Evolutionary conservation across 2,888 invertebrate genomes (phyloP), one percentile per base, ranked within the genome.

Genomic region (Neoitamus cyanurus): DNA sequence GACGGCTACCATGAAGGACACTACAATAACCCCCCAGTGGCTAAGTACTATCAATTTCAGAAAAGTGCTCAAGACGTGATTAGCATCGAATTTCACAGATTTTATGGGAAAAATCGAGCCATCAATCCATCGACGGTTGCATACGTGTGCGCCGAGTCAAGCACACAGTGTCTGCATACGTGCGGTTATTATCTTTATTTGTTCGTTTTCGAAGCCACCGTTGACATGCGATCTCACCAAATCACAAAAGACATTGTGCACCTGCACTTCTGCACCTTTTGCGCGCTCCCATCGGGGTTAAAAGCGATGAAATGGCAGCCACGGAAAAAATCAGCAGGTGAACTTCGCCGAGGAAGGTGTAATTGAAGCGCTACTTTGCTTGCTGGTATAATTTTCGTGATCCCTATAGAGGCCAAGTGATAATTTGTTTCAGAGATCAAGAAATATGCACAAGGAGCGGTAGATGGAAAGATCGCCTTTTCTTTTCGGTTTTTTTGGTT

Each of bases 171-270:
- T 25, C 25, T 58, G 58, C 20, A 58, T 58, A 9, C 73, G 42
- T 34, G 75, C 75, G 37, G 75, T 75, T 75, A 15, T 20, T 58
- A 58, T 9, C 20, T 58, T 58, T 58, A 58, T 20, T 58, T 25
- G 58, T 58, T 73, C 73, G 20, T 75, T 28, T 75, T 42, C 28
- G 25, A 42, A 13, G 7, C 37, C 37, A 75, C 42, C 25, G 11
- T 42, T 75, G 75, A 75, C 75, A 75, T 75, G 75, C 37, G 42
- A 75, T 75, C 75, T 46, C 75, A 75, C 28, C 20, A 75, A 75
- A 75, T 75, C 75, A 75, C 75, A 75, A 75, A 75, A 75, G 75
- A 75, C 75, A 75, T 25, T 75, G 75, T 75, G 42, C 75, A 75
- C 75, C 75, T 75, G 75, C 75, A 75, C n/a, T 73, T 73, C 28